These are phyloP conservation scores for Neolamprologus kungweensis DNA, from an alignment of 2,113 vertebrate genomes.

Conservation along the genomic window DNA sequence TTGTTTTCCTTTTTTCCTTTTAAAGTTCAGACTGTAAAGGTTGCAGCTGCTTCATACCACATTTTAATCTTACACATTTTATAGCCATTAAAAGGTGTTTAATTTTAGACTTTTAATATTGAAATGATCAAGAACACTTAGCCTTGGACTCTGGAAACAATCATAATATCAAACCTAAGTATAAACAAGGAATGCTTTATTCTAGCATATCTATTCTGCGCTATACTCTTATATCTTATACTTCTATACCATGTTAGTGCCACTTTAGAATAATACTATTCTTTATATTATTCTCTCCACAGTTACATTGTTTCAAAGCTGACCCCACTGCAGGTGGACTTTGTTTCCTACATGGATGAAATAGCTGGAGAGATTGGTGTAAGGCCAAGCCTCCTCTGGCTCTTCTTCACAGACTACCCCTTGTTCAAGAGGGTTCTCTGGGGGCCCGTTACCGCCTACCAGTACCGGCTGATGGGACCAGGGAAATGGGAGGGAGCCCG, in stretches of 20 bases:
- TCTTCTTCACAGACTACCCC: conserved; percentile 72
- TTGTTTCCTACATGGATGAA: conserved; percentile 76
- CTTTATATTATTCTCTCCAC: neutral
- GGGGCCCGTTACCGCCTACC: conserved; percentile 75
- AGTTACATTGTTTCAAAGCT: conserved; percentile 60
- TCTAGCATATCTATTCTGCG: neutral
- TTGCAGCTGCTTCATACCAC: neutral
- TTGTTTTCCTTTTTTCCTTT: neutral
- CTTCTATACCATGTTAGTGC: neutral
- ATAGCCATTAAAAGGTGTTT: neutral
- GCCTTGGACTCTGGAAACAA: neutral
- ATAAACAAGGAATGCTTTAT: neutral
- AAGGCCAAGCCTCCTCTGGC: conserved; percentile 63
- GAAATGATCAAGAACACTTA: neutral
- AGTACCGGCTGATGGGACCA: conserved; percentile 71
- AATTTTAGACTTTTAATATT: neutral
- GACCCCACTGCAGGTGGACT: conserved; percentile 71
- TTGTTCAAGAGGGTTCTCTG: conserved; percentile 71
- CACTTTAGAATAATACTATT: neutral
- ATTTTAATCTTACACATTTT: neutral
- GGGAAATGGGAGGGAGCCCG: conserved; percentile 76
- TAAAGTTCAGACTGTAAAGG: neutral
- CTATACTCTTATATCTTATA: neutral
- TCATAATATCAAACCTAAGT: neutral
- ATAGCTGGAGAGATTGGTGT: conserved; percentile 61